Evolutionary conservation across 2,797 vertebrate species (phyloP).

Genomic region (Euthynnus affinis): DNA sequence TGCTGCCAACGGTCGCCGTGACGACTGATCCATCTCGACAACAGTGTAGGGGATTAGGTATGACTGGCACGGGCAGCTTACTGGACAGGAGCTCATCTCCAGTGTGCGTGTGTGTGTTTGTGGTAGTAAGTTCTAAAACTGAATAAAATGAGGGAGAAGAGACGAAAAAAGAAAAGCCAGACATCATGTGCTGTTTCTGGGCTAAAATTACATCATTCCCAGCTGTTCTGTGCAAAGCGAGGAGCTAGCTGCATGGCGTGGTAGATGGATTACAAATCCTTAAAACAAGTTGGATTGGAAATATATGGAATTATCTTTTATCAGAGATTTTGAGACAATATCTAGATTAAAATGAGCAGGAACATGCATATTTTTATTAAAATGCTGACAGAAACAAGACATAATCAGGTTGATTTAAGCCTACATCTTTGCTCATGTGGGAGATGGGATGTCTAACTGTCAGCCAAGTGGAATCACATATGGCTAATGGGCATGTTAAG

Average conservation of each 20-base stretch:
- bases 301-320: slow-evolving; percentile 7
- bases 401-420: no score
- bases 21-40: slow-evolving; percentile 59
- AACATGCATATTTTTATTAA: neutral
- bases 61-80: slow-evolving; percentile 52
- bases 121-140: slow-evolving; percentile 20
- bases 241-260: neutral
- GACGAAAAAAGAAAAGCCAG: slow-evolving; percentile 10
- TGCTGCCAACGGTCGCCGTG: slow-evolving; percentile 41
- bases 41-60: slow-evolving; percentile 57
- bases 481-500: neutral
- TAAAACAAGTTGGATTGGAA: slow-evolving; percentile 17
- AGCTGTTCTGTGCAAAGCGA: slow-evolving; percentile 45
- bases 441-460: no score
- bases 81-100: slow-evolving; percentile 52
- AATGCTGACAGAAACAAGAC: neutral
- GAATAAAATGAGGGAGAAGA: slow-evolving; percentile 18
- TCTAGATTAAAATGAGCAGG: slow-evolving; percentile 28
- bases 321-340: slow-evolving; percentile 7
- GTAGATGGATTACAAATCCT: slow-evolving; percentile 35
- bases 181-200: slow-evolving; percentile 25
- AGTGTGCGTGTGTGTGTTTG: slow-evolving; percentile 18
- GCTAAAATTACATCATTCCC: slow-evolving; percentile 51
- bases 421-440: no score
- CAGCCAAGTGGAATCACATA: no score